These are phyloP conservation scores for Mechanitis mazaeus DNA, from an alignment of 2,888 invertebrate species.

Conservation along the genomic window DNA sequence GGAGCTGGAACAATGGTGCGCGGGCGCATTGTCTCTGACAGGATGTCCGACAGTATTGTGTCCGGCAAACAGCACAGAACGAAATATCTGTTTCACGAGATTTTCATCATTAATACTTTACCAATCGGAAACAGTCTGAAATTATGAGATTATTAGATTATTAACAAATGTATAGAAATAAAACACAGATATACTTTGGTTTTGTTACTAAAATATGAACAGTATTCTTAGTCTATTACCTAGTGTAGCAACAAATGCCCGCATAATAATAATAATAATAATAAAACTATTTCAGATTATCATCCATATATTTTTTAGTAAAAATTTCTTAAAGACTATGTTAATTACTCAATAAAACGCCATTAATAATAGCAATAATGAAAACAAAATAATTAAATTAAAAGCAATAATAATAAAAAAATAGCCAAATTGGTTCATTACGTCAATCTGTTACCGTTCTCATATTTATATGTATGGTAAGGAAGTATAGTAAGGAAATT, in stretches of 20 bases:
- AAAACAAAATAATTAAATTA: too few species aligned
- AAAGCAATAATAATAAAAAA: too few species aligned
- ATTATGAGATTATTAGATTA: background rate
- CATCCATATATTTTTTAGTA: too few species aligned
- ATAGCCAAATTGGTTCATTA: slow-evolving; percentile 1
- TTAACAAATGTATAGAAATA: too few species aligned
- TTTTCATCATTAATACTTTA: slow-evolving; percentile 31
- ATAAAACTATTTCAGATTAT: too few species aligned
- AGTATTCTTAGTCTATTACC: background rate
- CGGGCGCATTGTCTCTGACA: slow-evolving; percentile 66
- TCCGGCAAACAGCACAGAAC: slow-evolving; percentile 72
- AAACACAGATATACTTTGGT: too few species aligned
- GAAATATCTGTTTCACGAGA: slow-evolving; percentile 56
- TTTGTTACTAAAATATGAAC: too few species aligned
- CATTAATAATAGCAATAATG: too few species aligned
- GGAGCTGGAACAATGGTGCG: slow-evolving; percentile 64
- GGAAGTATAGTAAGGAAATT: too few species aligned
- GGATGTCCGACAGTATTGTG: slow-evolving; percentile 72
- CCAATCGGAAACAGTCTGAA: background rate
- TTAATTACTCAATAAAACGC: too few species aligned
- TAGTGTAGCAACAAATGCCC: background rate
- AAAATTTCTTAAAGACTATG: too few species aligned
- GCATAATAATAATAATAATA: background rate
- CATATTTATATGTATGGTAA: too few species aligned
- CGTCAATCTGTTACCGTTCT: background rate